These are phyloP conservation scores for Delia radicum DNA, from an alignment of 1,140 invertebrate genomes.

Conservation along the genomic window DNA sequence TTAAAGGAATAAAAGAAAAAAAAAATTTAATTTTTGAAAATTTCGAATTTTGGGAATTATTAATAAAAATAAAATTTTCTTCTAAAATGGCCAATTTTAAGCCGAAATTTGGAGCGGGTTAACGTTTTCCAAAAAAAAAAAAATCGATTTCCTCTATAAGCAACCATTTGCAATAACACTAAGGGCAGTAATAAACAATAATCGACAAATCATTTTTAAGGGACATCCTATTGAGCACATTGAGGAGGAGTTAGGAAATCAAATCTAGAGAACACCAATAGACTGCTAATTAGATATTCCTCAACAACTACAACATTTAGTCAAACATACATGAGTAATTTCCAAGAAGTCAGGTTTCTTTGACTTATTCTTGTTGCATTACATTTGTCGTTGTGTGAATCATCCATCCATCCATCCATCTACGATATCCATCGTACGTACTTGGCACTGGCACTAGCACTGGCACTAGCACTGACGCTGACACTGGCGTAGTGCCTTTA, in stretches of 20 bases:
- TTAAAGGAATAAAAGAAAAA: too few species aligned
- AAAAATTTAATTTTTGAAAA: too few species aligned
- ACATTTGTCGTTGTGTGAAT: neutral
- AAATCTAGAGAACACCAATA: neutral
- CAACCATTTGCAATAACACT: too few species aligned
- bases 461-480: neutral
- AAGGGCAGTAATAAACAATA: too few species aligned
- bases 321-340: neutral
- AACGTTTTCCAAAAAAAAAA: too few species aligned
- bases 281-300: constrained; percentile 17
- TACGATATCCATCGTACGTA: neutral
- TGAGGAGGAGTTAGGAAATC: constrained; percentile 19
- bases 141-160: too few species aligned
- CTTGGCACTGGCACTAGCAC: too few species aligned
- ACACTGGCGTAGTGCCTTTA: neutral
- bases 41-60: too few species aligned
- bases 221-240: neutral
- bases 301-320: neutral
- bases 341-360: neutral
- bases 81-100: too few species aligned
- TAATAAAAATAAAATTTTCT: too few species aligned
- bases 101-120: too few species aligned
- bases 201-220: too few species aligned
- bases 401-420: neutral
- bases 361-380: neutral